Percentiles rank a stretch among this genome's conserved stretches.
phyloP scores from a whole-genome alignment of 1,140 invertebrate species.

The Mercenaria mercenaria region DNA sequence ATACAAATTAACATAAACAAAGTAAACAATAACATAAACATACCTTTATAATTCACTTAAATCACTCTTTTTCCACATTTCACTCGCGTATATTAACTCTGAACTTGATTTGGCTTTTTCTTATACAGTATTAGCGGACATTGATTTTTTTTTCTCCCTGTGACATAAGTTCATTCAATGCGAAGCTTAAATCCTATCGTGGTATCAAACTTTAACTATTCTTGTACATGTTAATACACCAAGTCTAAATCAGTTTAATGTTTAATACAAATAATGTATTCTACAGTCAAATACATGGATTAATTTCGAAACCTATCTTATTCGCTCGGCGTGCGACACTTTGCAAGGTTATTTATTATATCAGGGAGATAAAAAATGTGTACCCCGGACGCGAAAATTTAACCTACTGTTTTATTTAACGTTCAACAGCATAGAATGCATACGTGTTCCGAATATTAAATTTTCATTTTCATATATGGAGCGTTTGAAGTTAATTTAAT shows the following conservation, averaged over 20 bases:
- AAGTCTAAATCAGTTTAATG: constrained; percentile 14
- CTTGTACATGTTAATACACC: not conserved
- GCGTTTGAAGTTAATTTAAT: not conserved
- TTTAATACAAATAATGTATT: constrained; percentile 29
- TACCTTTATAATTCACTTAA: not conserved
- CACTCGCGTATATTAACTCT: not conserved
- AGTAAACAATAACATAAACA: not conserved
- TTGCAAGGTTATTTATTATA: not conserved
- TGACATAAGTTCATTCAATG: constrained; percentile 22
- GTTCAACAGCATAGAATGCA: not conserved
- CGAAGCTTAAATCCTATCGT: not conserved
- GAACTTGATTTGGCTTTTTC: not conserved
- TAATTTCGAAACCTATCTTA: constrained; percentile 19
- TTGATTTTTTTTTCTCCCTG: not conserved
- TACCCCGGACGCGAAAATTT: constrained; percentile 3
- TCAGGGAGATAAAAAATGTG: not conserved
- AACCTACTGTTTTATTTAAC: not conserved
- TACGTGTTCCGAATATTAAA: constrained; percentile 12
- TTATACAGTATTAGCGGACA: not conserved
- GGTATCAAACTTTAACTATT: not conserved
- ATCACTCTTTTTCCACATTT: not conserved
- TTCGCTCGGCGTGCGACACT: not conserved
- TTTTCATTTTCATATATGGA: not conserved
- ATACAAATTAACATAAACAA: no score
- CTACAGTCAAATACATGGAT: constrained; percentile 24